Evolutionary conservation across 2,888 invertebrate genomes (phyloP).

Genomic region (Strigamia crassipes): DNA sequence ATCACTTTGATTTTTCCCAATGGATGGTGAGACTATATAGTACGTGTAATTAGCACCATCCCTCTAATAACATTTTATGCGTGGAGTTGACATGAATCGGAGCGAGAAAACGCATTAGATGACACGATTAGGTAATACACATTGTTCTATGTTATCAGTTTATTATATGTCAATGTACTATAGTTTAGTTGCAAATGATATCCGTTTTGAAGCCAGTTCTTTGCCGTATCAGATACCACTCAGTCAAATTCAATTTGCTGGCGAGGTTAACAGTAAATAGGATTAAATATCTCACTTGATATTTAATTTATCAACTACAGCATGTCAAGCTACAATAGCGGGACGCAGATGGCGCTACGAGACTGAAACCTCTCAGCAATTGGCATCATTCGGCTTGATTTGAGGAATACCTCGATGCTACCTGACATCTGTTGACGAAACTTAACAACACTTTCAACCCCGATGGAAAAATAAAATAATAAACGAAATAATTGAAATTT

Average conservation of each 20-base stretch:
- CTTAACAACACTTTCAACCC: neutral
- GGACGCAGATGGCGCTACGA: slow-evolving; percentile 26
- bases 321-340: slow-evolving; percentile 18
- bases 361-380: neutral
- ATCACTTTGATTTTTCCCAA: neutral
- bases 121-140: slow-evolving; percentile 19
- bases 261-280: slow-evolving; percentile 27
- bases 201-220: neutral
- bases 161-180: slow-evolving; percentile 3
- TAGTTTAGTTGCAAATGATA: neutral
- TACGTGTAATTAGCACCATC: slow-evolving; percentile 16
- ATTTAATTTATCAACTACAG: slow-evolving; percentile 19
- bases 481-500: neutral
- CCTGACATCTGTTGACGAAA: slow-evolving; percentile 19
- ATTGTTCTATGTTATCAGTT: slow-evolving; percentile 22
- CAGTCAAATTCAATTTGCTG: slow-evolving; percentile 31
- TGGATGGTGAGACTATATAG: neutral
- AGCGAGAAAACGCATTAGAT: slow-evolving; percentile 28
- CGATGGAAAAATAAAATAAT: neutral
- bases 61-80: slow-evolving; percentile 17
- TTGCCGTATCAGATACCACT: neutral
- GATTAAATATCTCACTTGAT: slow-evolving; percentile 23
- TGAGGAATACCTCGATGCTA: neutral
- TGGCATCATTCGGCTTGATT: neutral
- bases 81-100: slow-evolving; percentile 19